These are phyloP conservation scores for Ethmia dodecea DNA, from an alignment of 2,888 invertebrate species.

Conservation along the genomic window DNA sequence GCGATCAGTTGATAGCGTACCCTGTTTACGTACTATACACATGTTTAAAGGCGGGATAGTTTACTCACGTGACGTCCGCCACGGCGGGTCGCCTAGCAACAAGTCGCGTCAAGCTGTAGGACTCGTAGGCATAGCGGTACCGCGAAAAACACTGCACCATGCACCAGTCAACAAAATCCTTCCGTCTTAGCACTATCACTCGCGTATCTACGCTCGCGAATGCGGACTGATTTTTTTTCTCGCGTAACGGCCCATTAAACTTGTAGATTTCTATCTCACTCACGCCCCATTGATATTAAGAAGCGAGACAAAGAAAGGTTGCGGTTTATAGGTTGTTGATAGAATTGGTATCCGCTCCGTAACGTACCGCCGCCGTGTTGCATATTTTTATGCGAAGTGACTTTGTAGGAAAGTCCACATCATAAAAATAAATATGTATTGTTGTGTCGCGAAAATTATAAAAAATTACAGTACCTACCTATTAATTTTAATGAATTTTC, in stretches of 20 bases:
- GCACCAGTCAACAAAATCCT: constrained; percentile 48
- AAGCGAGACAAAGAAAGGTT: constrained; percentile 77
- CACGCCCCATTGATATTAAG: constrained; percentile 55
- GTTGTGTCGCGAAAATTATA: too few species aligned
- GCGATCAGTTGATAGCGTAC: too few species aligned
- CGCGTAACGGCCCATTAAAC: constrained; percentile 77
- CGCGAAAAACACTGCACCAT: constrained; percentile 42
- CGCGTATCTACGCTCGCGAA: constrained; percentile 75
- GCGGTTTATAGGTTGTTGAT: constrained; percentile 78
- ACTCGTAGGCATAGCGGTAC: constrained; percentile 13
- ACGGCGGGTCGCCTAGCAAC: constrained; percentile 35
- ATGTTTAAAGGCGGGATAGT: too few species aligned
- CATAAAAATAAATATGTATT: too few species aligned
- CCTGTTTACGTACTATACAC: too few species aligned
- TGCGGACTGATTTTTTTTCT: constrained; percentile 77
- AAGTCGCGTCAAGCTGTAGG: constrained; percentile 31
- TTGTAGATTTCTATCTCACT: constrained; percentile 76
- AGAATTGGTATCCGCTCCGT: constrained; percentile 76
- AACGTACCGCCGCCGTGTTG: constrained; percentile 72
- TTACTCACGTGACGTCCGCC: constrained; percentile 35
- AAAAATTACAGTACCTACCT: too few species aligned
- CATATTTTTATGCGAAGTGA: constrained; percentile 64
- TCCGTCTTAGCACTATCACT: constrained; percentile 72
- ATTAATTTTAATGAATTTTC: too few species aligned
- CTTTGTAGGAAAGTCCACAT: constrained; percentile 58